phyloP scores from a whole-genome alignment of 2,888 invertebrate species.

The Cistogaster globosa region DNA sequence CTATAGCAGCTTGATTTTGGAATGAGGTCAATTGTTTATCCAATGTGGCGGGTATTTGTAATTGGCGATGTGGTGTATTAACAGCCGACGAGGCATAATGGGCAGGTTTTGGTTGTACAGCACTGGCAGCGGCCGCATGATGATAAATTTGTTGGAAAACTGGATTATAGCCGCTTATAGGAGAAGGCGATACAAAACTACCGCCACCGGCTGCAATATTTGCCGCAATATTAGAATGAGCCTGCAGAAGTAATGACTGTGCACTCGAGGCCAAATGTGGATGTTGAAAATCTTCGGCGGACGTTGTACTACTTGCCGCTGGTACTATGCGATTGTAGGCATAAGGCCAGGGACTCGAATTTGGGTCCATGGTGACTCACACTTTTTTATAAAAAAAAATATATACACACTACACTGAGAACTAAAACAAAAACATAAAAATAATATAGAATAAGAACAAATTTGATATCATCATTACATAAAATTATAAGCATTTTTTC shows the following conservation, averaged over 20 bases:
- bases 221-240: slow-evolving; percentile 86
- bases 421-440: slow-evolving; percentile 61
- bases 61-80: slow-evolving; percentile 88
- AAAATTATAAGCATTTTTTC: slow-evolving; percentile 49
- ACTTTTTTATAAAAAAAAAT: slow-evolving; percentile 33
- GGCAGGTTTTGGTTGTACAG: slow-evolving; percentile 86
- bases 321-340: slow-evolving; percentile 91
- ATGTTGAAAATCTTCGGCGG: slow-evolving; percentile 88
- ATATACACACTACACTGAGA: slow-evolving; percentile 51
- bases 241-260: slow-evolving; percentile 87
- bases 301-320: slow-evolving; percentile 86
- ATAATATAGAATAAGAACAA: slow-evolving; percentile 45
- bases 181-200: slow-evolving; percentile 88
- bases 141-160: slow-evolving; percentile 93
- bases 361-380: slow-evolving; percentile 88
- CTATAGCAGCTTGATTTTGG: slow-evolving; percentile 80
- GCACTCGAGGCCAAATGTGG: slow-evolving; percentile 88
- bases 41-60: slow-evolving; percentile 84
- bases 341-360: slow-evolving; percentile 93
- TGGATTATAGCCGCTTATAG: slow-evolving; percentile 89
- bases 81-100: slow-evolving; percentile 86
- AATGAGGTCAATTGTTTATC: slow-evolving; percentile 81
- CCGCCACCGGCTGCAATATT: slow-evolving; percentile 83
- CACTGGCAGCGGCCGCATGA: slow-evolving; percentile 86
- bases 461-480: slow-evolving; percentile 57